Base-by-base conservation (phyloP, 2,888 invertebrate genomes). In the Sphaeridia pumilis region DNA sequence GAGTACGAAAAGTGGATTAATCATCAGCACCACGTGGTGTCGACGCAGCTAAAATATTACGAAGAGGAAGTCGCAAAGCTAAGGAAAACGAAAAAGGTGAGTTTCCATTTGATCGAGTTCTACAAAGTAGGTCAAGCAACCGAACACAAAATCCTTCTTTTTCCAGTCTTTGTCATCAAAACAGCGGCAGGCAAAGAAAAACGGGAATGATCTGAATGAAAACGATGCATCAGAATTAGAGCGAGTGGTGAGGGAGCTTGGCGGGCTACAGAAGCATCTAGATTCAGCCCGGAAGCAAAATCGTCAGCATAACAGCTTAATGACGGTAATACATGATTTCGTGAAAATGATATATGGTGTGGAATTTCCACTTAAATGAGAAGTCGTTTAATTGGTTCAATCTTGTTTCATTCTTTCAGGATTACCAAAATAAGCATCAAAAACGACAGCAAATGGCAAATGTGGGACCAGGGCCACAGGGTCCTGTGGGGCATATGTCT, bases 31-130 rank as follows among this genome's bases (percentile, higher is more conserved):
- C 78, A 79, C 57, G 76, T 80, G 66, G 75, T 87, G 54, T 72
- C 76, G 49, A 80, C 82, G 67, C 87, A 89, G 71, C 78, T 87
- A 65, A 84, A 85, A 69, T 81, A 81, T 72, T 84, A 87, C 72
- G 89, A 92, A 70, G 81, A 82, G 48, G 89, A 90, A 74, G 86
- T 92, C 56, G 82, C 81, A 69, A 89, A 90, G 73, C 77, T 88
- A 58, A 78, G 90, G 67, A 89, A 90, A 74, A 78, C 80, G 64
- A 79, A 83, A 75, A 87, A 83, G 79, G 83, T 84, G 76, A 74
- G 52, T 55, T 26, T n/a, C n/a, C n/a, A n/a, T 24, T 3, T n/a
- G 41, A 49, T 42, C 5, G 26, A 24, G 31, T 22, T 20, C 24
- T 21, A 21, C 12, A 20, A n/a, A n/a, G n/a, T n/a, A n/a, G n/a